Evolutionary conservation across 2,888 invertebrate genomes (phyloP).

Genomic region (Troides helena): DNA sequence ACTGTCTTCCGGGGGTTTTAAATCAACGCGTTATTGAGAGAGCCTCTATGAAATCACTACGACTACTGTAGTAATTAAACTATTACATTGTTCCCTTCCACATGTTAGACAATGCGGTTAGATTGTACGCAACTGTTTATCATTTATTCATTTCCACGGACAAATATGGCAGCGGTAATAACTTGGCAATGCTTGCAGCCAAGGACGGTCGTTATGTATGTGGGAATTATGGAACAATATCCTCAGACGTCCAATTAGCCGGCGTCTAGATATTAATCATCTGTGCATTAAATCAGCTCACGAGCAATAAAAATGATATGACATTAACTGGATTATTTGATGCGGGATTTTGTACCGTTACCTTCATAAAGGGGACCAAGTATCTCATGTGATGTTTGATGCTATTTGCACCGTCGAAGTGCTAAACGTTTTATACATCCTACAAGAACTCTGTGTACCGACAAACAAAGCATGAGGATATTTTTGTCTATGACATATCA

Average conservation of each 20-base stretch:
- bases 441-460: too few relatives aligned
- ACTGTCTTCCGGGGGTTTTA: background rate
- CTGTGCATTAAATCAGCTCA: conserved; percentile 17
- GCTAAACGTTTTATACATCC: background rate
- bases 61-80: background rate
- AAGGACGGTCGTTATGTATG: conserved; percentile 28
- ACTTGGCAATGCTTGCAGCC: conserved; percentile 10
- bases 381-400: background rate
- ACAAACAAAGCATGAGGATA: too few relatives aligned
- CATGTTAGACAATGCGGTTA: background rate
- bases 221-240: conserved; percentile 31
- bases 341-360: conserved; percentile 24
- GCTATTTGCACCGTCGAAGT: background rate
- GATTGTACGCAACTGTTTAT: background rate
- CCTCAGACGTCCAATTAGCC: conserved; percentile 26
- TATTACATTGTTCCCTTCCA: conserved; percentile 1
- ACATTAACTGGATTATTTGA: conserved; percentile 20
- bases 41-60: background rate
- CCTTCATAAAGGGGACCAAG: background rate
- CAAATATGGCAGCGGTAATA: conserved; percentile 26
- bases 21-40: background rate
- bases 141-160: conserved; percentile 22
- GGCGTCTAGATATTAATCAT: conserved; percentile 28
- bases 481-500: too few relatives aligned
- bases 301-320: conserved; percentile 23